Base-by-base conservation (phyloP, 2,113 vertebrate species). In the Chamaea fasciata region DNA sequence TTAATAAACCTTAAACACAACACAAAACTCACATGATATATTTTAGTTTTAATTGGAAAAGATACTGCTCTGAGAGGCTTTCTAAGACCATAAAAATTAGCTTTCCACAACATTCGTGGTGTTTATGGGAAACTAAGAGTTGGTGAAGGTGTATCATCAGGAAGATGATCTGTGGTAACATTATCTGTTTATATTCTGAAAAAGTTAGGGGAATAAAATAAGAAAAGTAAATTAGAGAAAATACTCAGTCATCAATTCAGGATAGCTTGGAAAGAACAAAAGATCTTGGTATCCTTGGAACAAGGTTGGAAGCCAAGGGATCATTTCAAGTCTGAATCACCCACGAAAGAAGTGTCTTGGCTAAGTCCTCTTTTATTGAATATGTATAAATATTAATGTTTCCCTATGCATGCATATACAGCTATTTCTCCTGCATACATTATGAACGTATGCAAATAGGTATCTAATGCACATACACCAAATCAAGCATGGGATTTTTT, bases 341-440 rank as follows among this genome's bases (percentile, higher is more conserved):
- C 64, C 73, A 47, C 67, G 84, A 49, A 91, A 62, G 68, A 73
- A 88, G 37, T 44, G 78, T 94, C 85, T 83, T 74, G 82, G 75
- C 28, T 80, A 60, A 77, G 18, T 83, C 87, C 82, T 94, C 59
- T 86, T 91, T 94, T 91, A 73, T 44, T 90, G 71, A 94, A 39
- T 90, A 57, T 95, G 91, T 97, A 92, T 96, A 95, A 87, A 85
- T 95, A 93, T 70, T 88, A 83, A 33, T 95, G 67, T 97, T 94
- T 74, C 90, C 95, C 62, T 90, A 7, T 94, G 89, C 87, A 83
- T 96, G 93, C 84, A 31, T 71, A 75, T 62, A 80, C 87, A 83
- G 74, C 64, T 92, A 1, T 80, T 95, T 87, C 85, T 95, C 90
- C 89, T 83, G 85, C 95, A 86, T 80, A 95, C 68, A 57, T 71